A percentile compares a stretch with the other conserved stretches of the same genome.
Evolutionary conservation across 2,888 invertebrate genomes (phyloP).

Genomic region (Platerodrilus igneus): DNA sequence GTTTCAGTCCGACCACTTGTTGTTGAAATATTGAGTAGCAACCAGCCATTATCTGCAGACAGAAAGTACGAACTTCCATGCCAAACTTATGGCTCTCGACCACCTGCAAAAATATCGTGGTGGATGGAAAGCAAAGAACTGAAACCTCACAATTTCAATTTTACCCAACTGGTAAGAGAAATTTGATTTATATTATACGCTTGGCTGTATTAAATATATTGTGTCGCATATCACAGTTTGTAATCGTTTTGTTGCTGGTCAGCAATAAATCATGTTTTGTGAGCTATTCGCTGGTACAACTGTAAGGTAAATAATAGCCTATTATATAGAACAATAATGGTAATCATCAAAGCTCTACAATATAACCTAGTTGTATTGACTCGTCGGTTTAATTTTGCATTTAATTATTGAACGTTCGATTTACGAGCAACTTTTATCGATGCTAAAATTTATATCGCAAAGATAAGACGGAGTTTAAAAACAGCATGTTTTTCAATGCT

Average conservation of each 20-base stretch:
- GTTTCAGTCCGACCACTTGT: conserved; percentile 73
- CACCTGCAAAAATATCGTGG: conserved; percentile 82
- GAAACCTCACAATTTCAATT: conserved; percentile 45
- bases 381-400: conserved; percentile 1
- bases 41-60: conserved; percentile 79
- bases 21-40: conserved; percentile 73
- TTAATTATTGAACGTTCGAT: conserved; percentile 4
- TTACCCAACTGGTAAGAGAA: conserved; percentile 50
- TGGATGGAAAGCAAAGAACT: conserved; percentile 72
- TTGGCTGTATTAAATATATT: too few species aligned
- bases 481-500: conserved; percentile 22
- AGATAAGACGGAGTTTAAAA: conserved; percentile 15
- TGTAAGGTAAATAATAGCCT: neutral
- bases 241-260: too few species aligned
- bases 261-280: too few species aligned
- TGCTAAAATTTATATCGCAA: conserved; percentile 6
- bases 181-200: neutral
- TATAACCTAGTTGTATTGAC: conserved; percentile 1
- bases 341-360: neutral
- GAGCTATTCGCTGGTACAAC: too few species aligned
- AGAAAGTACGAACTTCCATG: conserved; percentile 78
- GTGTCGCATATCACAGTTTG: too few species aligned
- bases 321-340: neutral
- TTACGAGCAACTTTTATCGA: conserved; percentile 4
- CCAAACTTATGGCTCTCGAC: conserved; percentile 77